A percentile compares a stretch with the other conserved stretches of the same genome.
Conservation (phyloP, 2,888 invertebrate genomes). For the Bedellia somnulentella region DNA sequence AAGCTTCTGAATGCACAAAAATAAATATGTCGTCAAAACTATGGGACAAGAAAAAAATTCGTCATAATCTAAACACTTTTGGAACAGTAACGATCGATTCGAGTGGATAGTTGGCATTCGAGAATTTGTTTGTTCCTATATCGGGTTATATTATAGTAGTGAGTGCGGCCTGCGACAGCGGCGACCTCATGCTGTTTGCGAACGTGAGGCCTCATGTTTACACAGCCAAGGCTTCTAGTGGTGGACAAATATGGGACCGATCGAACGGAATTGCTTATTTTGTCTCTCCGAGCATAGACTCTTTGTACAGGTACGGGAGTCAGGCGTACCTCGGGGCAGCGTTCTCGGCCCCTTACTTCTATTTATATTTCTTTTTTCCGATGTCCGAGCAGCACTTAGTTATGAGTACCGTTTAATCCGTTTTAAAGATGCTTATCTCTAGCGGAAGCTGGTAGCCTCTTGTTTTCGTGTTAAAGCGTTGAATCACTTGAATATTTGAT, state of each 20-base stretch:
- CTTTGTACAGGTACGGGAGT: slow-evolving; percentile 39
- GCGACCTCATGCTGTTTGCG: slow-evolving; percentile 53
- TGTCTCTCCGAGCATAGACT: slow-evolving; percentile 55
- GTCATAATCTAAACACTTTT: slow-evolving; percentile 2
- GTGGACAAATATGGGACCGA: slow-evolving; percentile 56
- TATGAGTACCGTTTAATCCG: slow-evolving; percentile 37
- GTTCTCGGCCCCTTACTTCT: slow-evolving; percentile 25
- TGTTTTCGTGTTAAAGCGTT: slow-evolving; percentile 19
- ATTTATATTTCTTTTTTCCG: slow-evolving; percentile 28
- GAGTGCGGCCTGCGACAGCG: slow-evolving; percentile 35
- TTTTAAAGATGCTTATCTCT: slow-evolving; percentile 26
- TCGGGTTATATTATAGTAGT: slow-evolving; percentile 15
- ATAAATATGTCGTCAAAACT: slow-evolving; percentile 1
- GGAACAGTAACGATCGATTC: slow-evolving; percentile 4
- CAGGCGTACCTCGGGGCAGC: slow-evolving; percentile 34
- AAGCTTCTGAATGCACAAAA: no score
- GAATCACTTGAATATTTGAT: slow-evolving; percentile 26
- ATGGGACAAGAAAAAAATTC: not conserved
- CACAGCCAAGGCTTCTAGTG: slow-evolving; percentile 56
- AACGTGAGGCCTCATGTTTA: slow-evolving; percentile 56
- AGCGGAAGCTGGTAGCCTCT: slow-evolving; percentile 27
- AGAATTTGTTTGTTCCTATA: slow-evolving; percentile 5
- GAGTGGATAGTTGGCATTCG: slow-evolving; percentile 5
- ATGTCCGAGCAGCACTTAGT: slow-evolving; percentile 24
- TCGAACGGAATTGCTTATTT: slow-evolving; percentile 60